Conservation (phyloP, 2,113 vertebrate species). For the Cyanoderma ruficeps region DNA sequence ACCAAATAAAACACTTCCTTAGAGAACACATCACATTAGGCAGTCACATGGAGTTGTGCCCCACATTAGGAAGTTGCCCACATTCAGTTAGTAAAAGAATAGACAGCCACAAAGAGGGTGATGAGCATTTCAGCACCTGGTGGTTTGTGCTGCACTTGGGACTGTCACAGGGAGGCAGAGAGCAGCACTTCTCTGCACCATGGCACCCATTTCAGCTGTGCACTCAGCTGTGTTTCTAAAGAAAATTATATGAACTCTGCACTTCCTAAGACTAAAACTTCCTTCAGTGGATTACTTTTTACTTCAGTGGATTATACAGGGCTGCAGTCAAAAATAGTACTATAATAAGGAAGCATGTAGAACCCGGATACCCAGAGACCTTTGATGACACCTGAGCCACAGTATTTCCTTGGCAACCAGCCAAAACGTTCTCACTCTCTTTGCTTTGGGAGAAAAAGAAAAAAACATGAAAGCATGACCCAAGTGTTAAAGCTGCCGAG, state of each 20-base stretch:
- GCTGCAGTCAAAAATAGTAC: background rate
- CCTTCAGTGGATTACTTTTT: background rate
- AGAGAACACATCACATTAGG: background rate
- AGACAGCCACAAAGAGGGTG: background rate
- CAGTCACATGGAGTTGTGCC: background rate
- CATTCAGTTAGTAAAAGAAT: background rate
- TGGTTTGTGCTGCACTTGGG: background rate
- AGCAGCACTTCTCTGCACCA: background rate
- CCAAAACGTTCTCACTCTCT: background rate
- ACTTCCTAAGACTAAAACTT: background rate
- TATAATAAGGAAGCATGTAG: background rate
- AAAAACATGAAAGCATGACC: background rate
- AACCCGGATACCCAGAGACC: background rate
- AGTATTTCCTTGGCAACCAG: background rate
- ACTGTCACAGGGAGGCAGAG: accelerated
- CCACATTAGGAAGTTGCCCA: background rate
- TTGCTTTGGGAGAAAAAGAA: background rate
- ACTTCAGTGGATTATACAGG: background rate
- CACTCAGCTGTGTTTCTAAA: background rate
- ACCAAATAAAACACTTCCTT: background rate
- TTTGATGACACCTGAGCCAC: background rate
- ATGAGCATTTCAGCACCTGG: background rate
- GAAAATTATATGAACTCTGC: background rate
- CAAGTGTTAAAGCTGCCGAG: background rate
- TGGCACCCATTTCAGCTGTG: background rate